These are phyloP conservation scores for Urosaurus nigricauda DNA, from an alignment of 2,797 vertebrate genomes.

Conservation along the genomic window DNA sequence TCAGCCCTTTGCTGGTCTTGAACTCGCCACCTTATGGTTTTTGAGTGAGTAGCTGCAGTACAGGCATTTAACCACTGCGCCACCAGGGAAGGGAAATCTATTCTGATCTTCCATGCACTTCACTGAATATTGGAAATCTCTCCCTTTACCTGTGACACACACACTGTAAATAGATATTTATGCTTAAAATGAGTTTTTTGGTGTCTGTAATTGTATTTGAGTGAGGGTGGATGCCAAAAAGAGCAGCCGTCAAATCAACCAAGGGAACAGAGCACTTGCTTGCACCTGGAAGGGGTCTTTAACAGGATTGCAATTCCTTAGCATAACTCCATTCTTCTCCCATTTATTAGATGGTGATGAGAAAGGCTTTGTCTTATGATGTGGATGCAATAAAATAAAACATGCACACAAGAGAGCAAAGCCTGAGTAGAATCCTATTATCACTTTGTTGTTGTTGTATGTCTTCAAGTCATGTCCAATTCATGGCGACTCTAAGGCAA, in stretches of 20 bases:
- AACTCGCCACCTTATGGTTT: no score
- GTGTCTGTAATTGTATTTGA: slow-evolving; percentile 35
- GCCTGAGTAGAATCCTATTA: no score
- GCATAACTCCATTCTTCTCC: slow-evolving; percentile 16
- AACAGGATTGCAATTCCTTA: slow-evolving; percentile 22
- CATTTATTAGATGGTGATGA: slow-evolving; percentile 19
- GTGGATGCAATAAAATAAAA: background rate
- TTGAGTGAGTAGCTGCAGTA: no score
- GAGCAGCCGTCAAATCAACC: background rate
- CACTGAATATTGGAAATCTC: slow-evolving; percentile 25
- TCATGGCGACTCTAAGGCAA: no score
- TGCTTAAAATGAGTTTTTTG: slow-evolving; percentile 46
- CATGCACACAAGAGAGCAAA: background rate
- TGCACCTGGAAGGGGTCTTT: slow-evolving; percentile 7
- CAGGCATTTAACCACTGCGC: no score
- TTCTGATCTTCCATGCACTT: background rate
- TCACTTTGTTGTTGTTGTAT: no score
- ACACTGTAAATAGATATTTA: slow-evolving; percentile 42
- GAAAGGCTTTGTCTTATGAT: background rate
- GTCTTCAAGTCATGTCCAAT: no score
- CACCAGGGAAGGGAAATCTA: slow-evolving; percentile 42
- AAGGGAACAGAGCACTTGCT: background rate
- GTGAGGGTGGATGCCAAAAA: slow-evolving; percentile 3
- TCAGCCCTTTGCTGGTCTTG: no score
- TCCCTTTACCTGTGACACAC: slow-evolving; percentile 15